Conservation (phyloP, 2,113 vertebrate genomes). For the Anolis sagrei region DNA sequence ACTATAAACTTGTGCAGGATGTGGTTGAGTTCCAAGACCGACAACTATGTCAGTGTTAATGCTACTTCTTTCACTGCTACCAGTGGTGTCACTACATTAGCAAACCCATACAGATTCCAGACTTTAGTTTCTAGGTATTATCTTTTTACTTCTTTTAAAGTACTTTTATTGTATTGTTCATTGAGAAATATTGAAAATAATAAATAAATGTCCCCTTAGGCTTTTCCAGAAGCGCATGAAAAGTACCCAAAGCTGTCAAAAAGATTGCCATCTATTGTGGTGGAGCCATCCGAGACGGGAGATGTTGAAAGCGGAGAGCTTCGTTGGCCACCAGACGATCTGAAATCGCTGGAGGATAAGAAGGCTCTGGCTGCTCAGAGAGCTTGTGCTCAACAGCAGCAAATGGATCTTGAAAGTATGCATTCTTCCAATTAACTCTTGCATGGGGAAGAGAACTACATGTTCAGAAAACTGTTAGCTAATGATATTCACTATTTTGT, state of each 20-base stretch:
- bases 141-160: not conserved
- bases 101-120: not conserved
- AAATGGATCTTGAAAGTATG: constrained; percentile 74
- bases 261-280: constrained; percentile 89
- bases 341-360: constrained; percentile 76
- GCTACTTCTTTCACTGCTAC: too few species aligned
- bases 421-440: constrained; percentile 25
- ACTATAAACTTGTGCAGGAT: too few species aligned
- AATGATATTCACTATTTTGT: not conserved
- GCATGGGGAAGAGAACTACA: not conserved
- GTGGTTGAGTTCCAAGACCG: too few species aligned
- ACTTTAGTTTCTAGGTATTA: not conserved
- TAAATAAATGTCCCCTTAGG: constrained; percentile 65
- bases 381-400: constrained; percentile 67
- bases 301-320: constrained; percentile 92
- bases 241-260: constrained; percentile 88
- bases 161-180: not conserved
- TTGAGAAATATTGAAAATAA: not conserved
- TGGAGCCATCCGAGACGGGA: constrained; percentile 83
- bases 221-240: constrained; percentile 84
- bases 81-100: too few species aligned
- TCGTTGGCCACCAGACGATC: constrained; percentile 89
- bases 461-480: not conserved
- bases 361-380: constrained; percentile 69
- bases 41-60: too few species aligned